A percentile compares a stretch with the other conserved stretches of the same genome.
These are phyloP conservation scores for Chelonoidis abingdonii DNA, from an alignment of 2,113 vertebrate genomes.

Conservation along the genomic window DNA sequence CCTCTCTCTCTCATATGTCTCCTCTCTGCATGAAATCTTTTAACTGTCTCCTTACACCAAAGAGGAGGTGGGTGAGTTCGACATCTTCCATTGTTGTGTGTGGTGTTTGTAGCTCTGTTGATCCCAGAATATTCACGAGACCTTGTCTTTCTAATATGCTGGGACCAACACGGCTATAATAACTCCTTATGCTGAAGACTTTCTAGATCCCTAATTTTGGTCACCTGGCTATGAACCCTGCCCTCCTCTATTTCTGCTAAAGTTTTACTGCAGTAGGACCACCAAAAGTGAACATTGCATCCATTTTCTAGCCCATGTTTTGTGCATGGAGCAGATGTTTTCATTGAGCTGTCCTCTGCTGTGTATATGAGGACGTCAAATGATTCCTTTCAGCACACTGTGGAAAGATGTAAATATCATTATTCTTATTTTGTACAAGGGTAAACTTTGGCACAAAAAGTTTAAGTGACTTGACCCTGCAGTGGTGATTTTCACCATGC, in stretches of 20 bases:
- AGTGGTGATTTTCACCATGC: rapidly evolving
- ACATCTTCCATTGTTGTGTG: too few species aligned
- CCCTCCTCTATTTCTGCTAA: not conserved
- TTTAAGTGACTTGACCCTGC: rapidly evolving
- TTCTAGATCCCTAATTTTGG: conserved; percentile 25
- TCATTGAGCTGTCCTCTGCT: not conserved
- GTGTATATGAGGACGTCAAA: not conserved
- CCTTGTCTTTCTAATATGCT: too few species aligned
- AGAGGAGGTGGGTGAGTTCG: too few species aligned
- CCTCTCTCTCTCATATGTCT: not conserved
- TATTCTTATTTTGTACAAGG: rapidly evolving
- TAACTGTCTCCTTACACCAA: conserved; percentile 5
- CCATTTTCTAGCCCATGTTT: not conserved
- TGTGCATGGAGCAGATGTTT: not conserved
- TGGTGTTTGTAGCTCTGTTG: too few species aligned
- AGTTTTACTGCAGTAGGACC: not conserved
- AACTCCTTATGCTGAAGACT: not conserved
- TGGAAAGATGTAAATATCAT: not conserved
- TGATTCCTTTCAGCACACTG: not conserved
- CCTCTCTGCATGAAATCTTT: conserved; percentile 36
- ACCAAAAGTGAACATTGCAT: not conserved
- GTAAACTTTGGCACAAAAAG: rapidly evolving
- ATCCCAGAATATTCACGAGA: too few species aligned
- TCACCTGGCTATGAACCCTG: not conserved
- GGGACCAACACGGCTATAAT: too few species aligned